Evolutionary conservation across 2,113 vertebrate genomes (phyloP).

Genomic region (Coptodon rendalli): DNA sequence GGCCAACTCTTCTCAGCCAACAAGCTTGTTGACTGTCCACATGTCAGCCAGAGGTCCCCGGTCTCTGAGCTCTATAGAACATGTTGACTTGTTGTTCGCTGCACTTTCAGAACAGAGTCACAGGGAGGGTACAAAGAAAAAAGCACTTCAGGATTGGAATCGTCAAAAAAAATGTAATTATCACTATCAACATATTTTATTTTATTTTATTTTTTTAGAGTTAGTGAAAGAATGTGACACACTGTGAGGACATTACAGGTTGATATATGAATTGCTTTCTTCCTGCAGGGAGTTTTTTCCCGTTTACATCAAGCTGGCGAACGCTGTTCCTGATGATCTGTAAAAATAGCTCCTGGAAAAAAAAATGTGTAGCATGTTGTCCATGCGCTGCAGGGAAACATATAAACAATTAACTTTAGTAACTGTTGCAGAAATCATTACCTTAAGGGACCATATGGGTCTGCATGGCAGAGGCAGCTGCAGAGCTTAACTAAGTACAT

Average conservation of each 20-base stretch:
- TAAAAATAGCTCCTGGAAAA: neutral
- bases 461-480: neutral
- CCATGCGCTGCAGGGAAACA: neutral
- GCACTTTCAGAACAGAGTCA: neutral
- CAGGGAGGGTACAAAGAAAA: neutral
- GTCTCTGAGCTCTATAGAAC: neutral
- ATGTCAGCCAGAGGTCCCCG: slow-evolving; percentile 11
- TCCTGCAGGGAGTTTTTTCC: fast-evolving
- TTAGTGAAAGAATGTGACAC: neutral
- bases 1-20: slow-evolving; percentile 18
- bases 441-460: slow-evolving; percentile 23
- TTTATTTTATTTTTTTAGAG: neutral
- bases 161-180: neutral
- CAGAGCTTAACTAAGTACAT: neutral
- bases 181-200: neutral
- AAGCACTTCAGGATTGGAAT: slow-evolving; percentile 33
- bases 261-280: neutral
- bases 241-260: neutral
- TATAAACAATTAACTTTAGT: slow-evolving; percentile 50
- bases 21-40: slow-evolving; percentile 33
- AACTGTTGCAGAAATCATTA: slow-evolving; percentile 43
- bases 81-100: slow-evolving; percentile 4
- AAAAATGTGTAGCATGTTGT: neutral
- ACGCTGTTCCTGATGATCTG: neutral
- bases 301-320: neutral